Evolutionary conservation across 2,113 vertebrate genomes (phyloP).

Genomic region (Sphaerodactylus townsendi): DNA sequence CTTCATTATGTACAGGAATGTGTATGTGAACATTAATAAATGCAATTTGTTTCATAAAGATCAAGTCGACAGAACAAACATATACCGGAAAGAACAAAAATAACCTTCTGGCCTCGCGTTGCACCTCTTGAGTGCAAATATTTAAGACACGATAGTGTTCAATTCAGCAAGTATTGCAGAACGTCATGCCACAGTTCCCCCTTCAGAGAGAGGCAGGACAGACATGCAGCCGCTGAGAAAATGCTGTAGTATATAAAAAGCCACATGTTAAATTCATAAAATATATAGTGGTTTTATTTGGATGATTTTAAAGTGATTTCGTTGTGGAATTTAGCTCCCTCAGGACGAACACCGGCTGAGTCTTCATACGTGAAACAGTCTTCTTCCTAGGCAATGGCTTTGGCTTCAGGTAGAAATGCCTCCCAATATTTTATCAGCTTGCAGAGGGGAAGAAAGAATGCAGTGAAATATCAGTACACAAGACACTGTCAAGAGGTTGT

Average conservation of each 20-base stretch:
- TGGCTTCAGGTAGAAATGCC: conserved; percentile 97
- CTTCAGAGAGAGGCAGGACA: conserved; percentile 72
- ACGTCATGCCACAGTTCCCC: conserved; percentile 81
- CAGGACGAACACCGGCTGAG: conserved; percentile 67
- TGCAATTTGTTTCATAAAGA: conserved; percentile 74
- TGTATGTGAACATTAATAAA: conserved; percentile 81
- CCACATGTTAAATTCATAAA: conserved; percentile 81
- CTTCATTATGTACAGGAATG: conserved; percentile 87
- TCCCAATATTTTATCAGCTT: conserved; percentile 99
- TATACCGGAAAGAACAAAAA: conserved; percentile 75
- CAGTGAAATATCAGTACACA: background rate
- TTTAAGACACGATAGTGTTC: conserved; percentile 80
- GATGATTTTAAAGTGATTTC: conserved; percentile 80
- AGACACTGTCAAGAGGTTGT: background rate
- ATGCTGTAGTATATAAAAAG: conserved; percentile 77
- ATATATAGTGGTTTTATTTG: conserved; percentile 86
- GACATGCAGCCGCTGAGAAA: conserved; percentile 79
- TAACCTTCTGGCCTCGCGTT: conserved; percentile 76
- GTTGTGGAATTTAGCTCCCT: conserved; percentile 73
- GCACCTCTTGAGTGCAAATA: conserved; percentile 76
- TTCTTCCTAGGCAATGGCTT: conserved; percentile 91
- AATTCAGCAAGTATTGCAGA: conserved; percentile 82
- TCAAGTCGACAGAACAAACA: conserved; percentile 62
- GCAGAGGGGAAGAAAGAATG: conserved; percentile 41
- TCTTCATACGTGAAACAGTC: conserved; percentile 64